Evolutionary conservation across 2,113 vertebrate genomes (phyloP).

Genomic region (Chelonoidis abingdonii): DNA sequence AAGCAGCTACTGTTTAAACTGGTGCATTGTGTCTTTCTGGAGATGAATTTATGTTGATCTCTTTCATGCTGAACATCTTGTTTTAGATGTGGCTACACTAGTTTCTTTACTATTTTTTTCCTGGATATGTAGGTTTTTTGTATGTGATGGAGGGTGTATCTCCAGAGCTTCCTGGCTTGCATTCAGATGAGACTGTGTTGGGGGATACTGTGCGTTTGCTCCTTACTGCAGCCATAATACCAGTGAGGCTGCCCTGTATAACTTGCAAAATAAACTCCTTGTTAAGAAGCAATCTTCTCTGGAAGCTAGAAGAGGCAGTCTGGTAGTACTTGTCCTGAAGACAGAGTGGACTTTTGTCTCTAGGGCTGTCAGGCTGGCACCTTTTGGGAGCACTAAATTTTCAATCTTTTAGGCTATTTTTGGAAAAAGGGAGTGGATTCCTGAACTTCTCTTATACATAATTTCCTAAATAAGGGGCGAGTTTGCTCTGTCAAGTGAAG

Average conservation of each 20-base stretch:
- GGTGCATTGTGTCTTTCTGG: neutral
- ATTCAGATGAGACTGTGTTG: neutral
- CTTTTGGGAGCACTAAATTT: too few relatives aligned
- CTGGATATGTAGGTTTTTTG: neutral
- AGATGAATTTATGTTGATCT: neutral
- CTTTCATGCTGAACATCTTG: neutral
- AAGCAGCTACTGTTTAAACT: neutral
- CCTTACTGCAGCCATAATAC: neutral
- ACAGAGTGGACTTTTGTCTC: neutral
- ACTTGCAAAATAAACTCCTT: neutral
- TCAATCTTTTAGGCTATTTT: too few relatives aligned
- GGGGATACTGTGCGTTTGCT: neutral
- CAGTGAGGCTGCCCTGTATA: neutral
- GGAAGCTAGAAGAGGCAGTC: neutral
- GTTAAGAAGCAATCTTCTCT: neutral
- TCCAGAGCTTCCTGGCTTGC: neutral
- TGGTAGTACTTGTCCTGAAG: neutral
- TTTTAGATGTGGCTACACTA: neutral
- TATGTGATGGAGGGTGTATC: neutral
- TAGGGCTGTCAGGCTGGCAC: too few relatives aligned
- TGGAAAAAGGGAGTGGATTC: too few relatives aligned
- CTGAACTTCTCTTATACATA: too few relatives aligned
- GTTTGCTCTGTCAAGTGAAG: too few relatives aligned
- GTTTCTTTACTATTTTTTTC: neutral
- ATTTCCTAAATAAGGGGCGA: too few relatives aligned